These are phyloP conservation scores for Hydroisotoma schaefferi DNA, from an alignment of 2,888 invertebrate species.

Conservation along the genomic window DNA sequence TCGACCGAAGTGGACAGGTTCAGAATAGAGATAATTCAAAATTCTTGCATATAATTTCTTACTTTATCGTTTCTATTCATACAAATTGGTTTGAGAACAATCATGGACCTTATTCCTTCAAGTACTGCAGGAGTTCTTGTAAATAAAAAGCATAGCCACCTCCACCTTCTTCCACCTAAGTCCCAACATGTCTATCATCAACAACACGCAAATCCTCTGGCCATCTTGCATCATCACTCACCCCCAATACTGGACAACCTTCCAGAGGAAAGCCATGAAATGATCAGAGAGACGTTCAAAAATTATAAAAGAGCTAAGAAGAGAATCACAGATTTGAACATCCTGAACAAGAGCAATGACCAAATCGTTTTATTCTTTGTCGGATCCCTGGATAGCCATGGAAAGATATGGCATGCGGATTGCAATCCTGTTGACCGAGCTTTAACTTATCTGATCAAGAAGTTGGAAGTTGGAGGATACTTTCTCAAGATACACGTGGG, in stretches of 20 bases:
- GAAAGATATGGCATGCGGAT: constrained; percentile 22
- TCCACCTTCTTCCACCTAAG: no score
- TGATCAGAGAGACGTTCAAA: neutral
- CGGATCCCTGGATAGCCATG: constrained; percentile 18
- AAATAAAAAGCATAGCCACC: no score
- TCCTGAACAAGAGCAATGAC: constrained; percentile 16
- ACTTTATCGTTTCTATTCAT: neutral
- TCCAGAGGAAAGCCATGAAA: neutral
- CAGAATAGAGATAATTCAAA: no score
- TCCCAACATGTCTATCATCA: no score
- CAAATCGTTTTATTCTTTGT: constrained; percentile 24
- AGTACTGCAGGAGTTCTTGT: no score
- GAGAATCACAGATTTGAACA: constrained; percentile 14
- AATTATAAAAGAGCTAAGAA: neutral
- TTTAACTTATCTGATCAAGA: constrained; percentile 18
- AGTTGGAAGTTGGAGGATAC: constrained; percentile 21
- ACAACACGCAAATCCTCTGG: neutral
- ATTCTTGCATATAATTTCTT: no score
- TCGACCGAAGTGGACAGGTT: no score
- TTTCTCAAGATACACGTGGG: constrained; percentile 24
- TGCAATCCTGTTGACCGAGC: constrained; percentile 24
- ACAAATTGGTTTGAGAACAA: neutral
- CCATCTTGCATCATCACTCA: neutral
- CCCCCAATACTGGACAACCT: neutral
- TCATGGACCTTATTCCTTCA: no score